A percentile compares a stretch with the other conserved stretches of the same genome.
Evolutionary conservation across 2,113 vertebrate genomes (phyloP).

Genomic region (Drymodes brunneopygia): DNA sequence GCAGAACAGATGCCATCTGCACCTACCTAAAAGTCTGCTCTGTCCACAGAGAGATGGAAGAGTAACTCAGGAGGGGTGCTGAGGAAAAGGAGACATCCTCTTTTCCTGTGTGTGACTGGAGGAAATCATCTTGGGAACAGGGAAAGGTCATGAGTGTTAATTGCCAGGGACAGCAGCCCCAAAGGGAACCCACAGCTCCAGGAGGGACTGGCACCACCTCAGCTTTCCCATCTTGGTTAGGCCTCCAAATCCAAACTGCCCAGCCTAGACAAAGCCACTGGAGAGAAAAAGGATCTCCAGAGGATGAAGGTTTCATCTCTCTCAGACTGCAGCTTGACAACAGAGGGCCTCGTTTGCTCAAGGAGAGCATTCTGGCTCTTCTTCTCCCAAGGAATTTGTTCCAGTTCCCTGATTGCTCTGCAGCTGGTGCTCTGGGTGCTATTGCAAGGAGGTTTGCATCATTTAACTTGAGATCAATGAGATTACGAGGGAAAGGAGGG

Average conservation of each 20-base stretch:
- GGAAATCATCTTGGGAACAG: neutral
- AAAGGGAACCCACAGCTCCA: neutral
- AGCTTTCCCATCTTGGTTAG: neutral
- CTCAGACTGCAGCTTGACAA: neutral
- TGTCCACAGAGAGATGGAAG: neutral
- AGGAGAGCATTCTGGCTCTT: neutral
- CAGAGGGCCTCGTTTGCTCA: neutral
- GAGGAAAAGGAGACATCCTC: neutral
- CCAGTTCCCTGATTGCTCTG: neutral
- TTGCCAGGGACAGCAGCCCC: neutral
- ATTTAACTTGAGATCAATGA: neutral
- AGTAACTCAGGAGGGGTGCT: neutral
- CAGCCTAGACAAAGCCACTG: neutral
- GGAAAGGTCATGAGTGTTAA: neutral
- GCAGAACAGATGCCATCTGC: neutral
- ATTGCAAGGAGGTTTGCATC: neutral
- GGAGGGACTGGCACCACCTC: neutral
- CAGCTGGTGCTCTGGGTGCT: neutral
- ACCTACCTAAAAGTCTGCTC: neutral
- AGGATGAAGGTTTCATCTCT: neutral
- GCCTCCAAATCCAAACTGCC: neutral
- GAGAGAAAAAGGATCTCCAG: neutral
- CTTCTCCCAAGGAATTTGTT: neutral
- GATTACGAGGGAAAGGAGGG: neutral
- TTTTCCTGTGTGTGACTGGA: neutral